Percentiles rank a stretch among this genome's conserved stretches.
These are phyloP conservation scores for Benitochromis conjunctus DNA, from an alignment of 2,113 vertebrate genomes.

Conservation along the genomic window DNA sequence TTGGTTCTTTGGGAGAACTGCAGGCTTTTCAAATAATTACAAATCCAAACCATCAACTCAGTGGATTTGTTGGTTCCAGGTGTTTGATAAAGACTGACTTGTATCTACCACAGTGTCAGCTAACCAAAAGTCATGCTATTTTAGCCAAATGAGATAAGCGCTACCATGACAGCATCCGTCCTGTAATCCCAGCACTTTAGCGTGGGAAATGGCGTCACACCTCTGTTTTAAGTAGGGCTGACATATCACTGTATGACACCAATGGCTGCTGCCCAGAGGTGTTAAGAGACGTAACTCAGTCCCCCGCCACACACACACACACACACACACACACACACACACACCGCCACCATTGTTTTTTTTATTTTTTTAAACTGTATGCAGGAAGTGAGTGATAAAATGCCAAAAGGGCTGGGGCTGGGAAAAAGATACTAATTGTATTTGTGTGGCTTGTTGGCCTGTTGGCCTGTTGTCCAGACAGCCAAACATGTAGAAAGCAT, in stretches of 20 bases:
- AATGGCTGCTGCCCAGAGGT: not conserved
- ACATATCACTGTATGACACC: constrained; percentile 29
- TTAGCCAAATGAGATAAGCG: constrained; percentile 8
- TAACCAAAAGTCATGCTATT: constrained; percentile 8
- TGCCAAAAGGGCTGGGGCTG: not conserved
- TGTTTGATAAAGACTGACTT: not conserved
- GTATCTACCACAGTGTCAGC: not conserved
- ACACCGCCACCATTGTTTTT: not conserved
- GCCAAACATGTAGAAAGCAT: not conserved
- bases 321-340: too few species aligned
- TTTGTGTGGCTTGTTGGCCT: not conserved
- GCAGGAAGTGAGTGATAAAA: not conserved
- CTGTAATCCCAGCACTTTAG: not conserved
- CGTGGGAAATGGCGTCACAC: not conserved
- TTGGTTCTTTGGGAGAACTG: not conserved
- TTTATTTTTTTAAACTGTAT: not conserved
- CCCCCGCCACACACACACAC: too few species aligned
- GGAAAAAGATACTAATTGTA: not conserved
- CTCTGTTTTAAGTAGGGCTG: constrained; percentile 18
- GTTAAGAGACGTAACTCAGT: not conserved
- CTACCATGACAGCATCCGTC: not conserved
- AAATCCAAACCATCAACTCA: not conserved
- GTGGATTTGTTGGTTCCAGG: not conserved
- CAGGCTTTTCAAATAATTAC: not conserved
- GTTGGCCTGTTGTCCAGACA: not conserved